Evolutionary conservation across 2,797 vertebrate species (phyloP).

Genomic region (Huso huso): DNA sequence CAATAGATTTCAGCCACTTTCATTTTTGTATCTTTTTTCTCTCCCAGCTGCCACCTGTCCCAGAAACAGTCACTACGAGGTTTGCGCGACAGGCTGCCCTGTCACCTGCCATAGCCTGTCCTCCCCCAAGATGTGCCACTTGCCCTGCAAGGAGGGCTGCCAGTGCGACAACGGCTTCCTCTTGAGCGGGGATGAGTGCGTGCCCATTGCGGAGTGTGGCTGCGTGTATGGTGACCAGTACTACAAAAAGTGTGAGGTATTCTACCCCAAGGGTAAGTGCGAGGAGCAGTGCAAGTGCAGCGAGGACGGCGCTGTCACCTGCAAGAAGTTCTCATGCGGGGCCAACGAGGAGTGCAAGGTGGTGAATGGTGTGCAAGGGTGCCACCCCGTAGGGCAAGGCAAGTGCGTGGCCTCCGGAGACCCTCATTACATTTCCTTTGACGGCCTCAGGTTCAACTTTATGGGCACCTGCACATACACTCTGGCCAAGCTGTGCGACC

Average conservation of each 20-base stretch:
- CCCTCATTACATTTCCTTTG: conserved; percentile 61
- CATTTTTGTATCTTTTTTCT: not conserved
- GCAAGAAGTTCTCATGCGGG: conserved; percentile 36
- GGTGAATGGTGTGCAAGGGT: conserved; percentile 44
- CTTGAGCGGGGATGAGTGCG: conserved; percentile 54
- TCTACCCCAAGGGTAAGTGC: conserved; percentile 42
- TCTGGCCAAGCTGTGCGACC: conserved; percentile 49
- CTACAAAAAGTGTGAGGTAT: conserved; percentile 38
- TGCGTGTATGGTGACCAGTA: conserved; percentile 55
- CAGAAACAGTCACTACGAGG: conserved; percentile 61
- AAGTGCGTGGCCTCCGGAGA: conserved; percentile 58
- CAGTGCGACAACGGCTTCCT: conserved; percentile 60
- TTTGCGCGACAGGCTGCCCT: conserved; percentile 49
- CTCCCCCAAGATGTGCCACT: conserved; percentile 31
- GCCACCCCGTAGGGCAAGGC: conserved; percentile 43
- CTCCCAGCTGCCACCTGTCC: conserved; percentile 57
- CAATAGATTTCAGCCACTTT: not conserved
- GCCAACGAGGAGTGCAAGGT: conserved; percentile 48
- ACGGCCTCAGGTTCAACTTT: conserved; percentile 60
- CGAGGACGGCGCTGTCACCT: conserved; percentile 41
- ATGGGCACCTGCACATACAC: conserved; percentile 61
- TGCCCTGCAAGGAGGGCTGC: conserved; percentile 56
- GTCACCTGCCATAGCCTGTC: conserved; percentile 51
- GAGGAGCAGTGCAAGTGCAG: conserved; percentile 44
- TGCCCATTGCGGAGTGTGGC: conserved; percentile 61